phyloP scores from a whole-genome alignment of 1,140 invertebrate species.

The Eueides isabella region DNA sequence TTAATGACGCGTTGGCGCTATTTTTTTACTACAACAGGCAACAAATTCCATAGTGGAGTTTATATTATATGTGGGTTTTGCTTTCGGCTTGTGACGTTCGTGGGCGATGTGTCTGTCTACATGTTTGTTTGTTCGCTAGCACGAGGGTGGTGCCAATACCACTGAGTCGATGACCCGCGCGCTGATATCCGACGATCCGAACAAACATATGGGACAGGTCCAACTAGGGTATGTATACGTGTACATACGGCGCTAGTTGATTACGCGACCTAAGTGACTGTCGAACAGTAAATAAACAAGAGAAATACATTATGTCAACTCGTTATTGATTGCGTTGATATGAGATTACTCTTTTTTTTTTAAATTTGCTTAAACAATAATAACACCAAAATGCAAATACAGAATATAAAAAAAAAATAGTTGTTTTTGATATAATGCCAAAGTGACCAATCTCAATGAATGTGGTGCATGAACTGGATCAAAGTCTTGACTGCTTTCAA shows the following conservation, averaged over 20 bases:
- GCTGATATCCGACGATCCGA: constrained; percentile 94
- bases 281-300: background rate
- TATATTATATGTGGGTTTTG: constrained; percentile 77
- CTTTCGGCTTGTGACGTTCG: constrained; percentile 83
- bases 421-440: background rate
- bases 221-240: constrained; percentile 93
- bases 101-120: constrained; percentile 79
- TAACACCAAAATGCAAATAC: constrained; percentile 2
- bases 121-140: constrained; percentile 87
- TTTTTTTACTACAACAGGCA: constrained; percentile 80
- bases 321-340: background rate
- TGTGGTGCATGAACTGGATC: constrained; percentile 25
- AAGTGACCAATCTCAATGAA: background rate
- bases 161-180: constrained; percentile 96
- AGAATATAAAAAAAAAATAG: background rate
- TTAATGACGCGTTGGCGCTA: constrained; percentile 66
- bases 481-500: constrained; percentile 3
- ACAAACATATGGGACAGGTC: constrained; percentile 92
- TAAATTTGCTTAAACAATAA: constrained; percentile 8
- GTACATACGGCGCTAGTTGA: constrained; percentile 75
- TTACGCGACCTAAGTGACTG: constrained; percentile 6
- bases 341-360: background rate
- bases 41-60: constrained; percentile 56
- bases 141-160: constrained; percentile 94
- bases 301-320: background rate